These are phyloP conservation scores for Typhlichthys subterraneus DNA, from an alignment of 2,797 vertebrate genomes.

Conservation along the genomic window DNA sequence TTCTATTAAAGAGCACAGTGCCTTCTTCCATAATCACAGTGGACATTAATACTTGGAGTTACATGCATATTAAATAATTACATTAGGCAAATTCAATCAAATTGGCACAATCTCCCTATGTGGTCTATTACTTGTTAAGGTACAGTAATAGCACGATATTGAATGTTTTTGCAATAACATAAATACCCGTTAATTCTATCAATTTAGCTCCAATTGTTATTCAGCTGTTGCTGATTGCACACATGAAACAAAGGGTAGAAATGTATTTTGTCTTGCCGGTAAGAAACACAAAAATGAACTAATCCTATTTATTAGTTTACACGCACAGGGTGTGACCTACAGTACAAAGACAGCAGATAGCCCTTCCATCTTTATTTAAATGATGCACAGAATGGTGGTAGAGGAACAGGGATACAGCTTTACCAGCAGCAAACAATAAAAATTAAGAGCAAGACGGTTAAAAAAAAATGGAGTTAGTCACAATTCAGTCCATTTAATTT, in stretches of 20 bases:
- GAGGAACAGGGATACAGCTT: slow-evolving; percentile 12
- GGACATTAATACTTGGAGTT: slow-evolving; percentile 19
- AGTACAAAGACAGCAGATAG: slow-evolving; percentile 12
- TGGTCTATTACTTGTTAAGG: no score
- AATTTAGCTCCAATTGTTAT: slow-evolving; percentile 23
- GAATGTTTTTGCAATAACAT: not conserved
- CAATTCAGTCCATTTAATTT: slow-evolving; percentile 34
- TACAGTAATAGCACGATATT: no score
- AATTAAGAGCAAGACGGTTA: slow-evolving; percentile 6
- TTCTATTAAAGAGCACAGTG: slow-evolving; percentile 15
- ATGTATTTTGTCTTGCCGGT: no score
- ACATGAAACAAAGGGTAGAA: no score
- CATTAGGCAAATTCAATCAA: slow-evolving; percentile 27
- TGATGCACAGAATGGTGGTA: slow-evolving; percentile 34
- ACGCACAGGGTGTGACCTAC: slow-evolving; percentile 27
- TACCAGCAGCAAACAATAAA: not conserved
- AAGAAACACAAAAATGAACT: no score
- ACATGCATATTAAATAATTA: slow-evolving; percentile 30
- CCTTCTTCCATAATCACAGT: slow-evolving; percentile 19
- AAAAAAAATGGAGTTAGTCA: slow-evolving; percentile 20
- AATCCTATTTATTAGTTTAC: not conserved
- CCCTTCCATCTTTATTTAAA: slow-evolving; percentile 41
- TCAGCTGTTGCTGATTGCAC: slow-evolving; percentile 6
- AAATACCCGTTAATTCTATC: slow-evolving; percentile 13
- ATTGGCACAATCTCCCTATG: not conserved